Percentiles rank a stretch among this genome's conserved stretches.
phyloP scores from a whole-genome alignment of 2,113 vertebrate genomes.

The Lepidiolamprologus cunningtoni region DNA sequence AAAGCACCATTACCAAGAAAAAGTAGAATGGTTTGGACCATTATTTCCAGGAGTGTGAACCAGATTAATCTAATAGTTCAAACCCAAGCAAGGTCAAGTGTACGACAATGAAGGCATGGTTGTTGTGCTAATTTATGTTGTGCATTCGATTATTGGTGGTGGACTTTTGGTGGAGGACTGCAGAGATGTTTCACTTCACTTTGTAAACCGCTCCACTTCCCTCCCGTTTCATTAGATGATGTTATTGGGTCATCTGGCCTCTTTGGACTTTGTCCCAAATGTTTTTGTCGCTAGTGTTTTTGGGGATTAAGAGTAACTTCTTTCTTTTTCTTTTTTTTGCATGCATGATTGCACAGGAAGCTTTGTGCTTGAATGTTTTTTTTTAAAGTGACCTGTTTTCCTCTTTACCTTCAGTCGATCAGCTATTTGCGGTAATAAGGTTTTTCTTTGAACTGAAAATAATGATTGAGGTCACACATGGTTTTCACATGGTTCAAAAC shows the following conservation, averaged over 20 bases:
- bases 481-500: background rate
- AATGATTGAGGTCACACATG: no score
- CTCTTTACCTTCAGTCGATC: background rate
- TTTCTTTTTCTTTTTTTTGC: background rate
- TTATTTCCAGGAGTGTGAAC: background rate
- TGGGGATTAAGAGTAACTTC: background rate
- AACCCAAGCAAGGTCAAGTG: background rate
- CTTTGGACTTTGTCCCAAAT: background rate
- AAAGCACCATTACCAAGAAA: background rate
- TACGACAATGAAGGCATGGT: background rate
- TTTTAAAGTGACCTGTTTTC: background rate
- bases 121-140: background rate
- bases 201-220: background rate
- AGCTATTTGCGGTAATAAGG: background rate
- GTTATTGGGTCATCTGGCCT: background rate
- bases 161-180: background rate
- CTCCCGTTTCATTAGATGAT: conserved; percentile 1
- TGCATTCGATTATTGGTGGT: background rate
- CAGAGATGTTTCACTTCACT: background rate
- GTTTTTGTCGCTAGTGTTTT: background rate
- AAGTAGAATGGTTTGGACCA: background rate
- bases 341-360: background rate
- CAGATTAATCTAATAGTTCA: background rate
- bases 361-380: background rate
- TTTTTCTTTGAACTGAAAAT: background rate